Evolutionary conservation across 2,113 vertebrate species (phyloP).

Genomic region (Saccopteryx leptura): DNA sequence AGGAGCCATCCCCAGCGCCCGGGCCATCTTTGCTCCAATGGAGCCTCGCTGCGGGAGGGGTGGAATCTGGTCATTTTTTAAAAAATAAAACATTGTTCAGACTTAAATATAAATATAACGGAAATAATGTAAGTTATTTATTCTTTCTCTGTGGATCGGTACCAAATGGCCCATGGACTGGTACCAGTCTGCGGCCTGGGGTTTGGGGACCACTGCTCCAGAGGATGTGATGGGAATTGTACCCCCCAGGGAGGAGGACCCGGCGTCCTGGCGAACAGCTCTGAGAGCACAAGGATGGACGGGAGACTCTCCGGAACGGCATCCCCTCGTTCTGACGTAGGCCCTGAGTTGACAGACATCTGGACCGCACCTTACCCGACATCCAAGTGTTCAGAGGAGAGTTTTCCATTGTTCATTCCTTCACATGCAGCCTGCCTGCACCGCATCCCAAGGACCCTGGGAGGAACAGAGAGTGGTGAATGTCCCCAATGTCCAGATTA

Average conservation of each 20-base stretch:
- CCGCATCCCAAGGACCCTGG: neutral
- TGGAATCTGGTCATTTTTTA: too few relatives aligned
- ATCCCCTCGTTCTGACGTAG: too few relatives aligned
- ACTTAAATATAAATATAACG: too few relatives aligned
- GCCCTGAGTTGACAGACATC: neutral
- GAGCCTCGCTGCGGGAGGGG: too few relatives aligned
- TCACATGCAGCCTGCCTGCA: neutral
- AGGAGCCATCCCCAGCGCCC: too few relatives aligned
- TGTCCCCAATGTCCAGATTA: neutral
- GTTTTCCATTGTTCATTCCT: neutral
- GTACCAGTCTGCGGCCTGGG: too few relatives aligned
- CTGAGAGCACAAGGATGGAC: rapidly evolving
- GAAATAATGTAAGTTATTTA: too few relatives aligned
- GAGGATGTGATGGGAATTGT: rapidly evolving
- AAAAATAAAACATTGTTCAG: too few relatives aligned
- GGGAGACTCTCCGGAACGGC: rapidly evolving
- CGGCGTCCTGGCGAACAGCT: neutral
- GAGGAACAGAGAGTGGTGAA: neutral
- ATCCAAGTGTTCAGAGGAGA: neutral
- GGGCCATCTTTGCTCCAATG: too few relatives aligned
- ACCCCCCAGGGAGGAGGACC: neutral
- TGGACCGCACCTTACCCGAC: rapidly evolving
- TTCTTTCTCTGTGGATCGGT: too few relatives aligned
- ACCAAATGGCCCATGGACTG: too few relatives aligned
- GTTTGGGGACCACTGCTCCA: too few relatives aligned